phyloP scores from a whole-genome alignment of 2,113 vertebrate species.

The Acrocephalus arundinaceus region DNA sequence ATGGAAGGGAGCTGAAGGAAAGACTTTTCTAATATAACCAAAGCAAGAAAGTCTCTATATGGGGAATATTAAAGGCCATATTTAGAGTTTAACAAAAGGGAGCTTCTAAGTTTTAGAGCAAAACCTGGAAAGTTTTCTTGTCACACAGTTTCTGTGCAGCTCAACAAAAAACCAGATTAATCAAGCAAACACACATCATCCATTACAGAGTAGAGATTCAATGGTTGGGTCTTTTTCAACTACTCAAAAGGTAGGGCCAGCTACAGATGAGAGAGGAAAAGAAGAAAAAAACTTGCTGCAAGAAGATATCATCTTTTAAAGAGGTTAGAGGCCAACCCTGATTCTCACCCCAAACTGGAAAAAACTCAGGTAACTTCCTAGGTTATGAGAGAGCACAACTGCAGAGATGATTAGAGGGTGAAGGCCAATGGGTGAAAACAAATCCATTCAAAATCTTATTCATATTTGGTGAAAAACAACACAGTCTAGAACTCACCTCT shows the following conservation, averaged over 20 bases:
- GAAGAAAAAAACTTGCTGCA: not conserved
- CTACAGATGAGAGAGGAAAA: not conserved
- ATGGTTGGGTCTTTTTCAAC: not conserved
- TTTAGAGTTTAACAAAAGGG: not conserved
- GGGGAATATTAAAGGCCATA: not conserved
- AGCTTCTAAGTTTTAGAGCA: not conserved
- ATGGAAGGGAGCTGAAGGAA: not conserved
- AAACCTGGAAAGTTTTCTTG: not conserved
- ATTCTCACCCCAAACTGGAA: not conserved
- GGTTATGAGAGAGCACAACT: not conserved
- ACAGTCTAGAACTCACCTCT: conserved; percentile 79
- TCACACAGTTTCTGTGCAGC: not conserved
- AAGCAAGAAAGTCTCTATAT: not conserved
- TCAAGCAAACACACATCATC: not conserved
- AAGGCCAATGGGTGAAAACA: not conserved
- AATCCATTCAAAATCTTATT: not conserved
- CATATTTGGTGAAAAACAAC: rapidly evolving
- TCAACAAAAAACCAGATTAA: not conserved
- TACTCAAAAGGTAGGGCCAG: not conserved
- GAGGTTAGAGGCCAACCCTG: not conserved
- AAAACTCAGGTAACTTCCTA: not conserved
- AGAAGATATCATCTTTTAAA: not conserved
- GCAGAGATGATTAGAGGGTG: not conserved
- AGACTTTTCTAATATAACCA: not conserved
- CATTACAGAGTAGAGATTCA: not conserved